These are phyloP conservation scores for Crepidodera aurea DNA, from an alignment of 2,888 invertebrate species.

Conservation along the genomic window DNA sequence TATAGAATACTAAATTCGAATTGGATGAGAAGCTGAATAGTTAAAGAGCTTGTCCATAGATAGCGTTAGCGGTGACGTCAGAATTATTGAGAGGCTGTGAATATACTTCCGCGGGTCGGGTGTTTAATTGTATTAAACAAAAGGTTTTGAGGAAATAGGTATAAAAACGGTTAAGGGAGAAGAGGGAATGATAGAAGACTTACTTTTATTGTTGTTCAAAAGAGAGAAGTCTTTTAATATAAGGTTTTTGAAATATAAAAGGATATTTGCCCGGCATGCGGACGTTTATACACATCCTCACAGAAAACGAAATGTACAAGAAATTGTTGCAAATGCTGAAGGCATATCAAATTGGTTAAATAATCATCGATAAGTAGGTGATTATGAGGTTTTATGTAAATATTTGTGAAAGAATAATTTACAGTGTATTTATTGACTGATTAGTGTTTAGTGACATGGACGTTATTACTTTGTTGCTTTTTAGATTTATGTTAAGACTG, in stretches of 20 bases:
- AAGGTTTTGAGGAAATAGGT: too few species aligned
- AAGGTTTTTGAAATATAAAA: too few species aligned
- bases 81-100: neutral
- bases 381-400: neutral
- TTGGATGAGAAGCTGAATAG: conserved; percentile 9
- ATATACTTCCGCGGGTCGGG: neutral
- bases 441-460: neutral
- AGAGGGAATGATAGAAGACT: too few species aligned
- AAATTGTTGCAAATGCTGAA: neutral
- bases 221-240: too few species aligned
- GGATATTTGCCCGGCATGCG: too few species aligned
- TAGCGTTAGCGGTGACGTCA: conserved; percentile 9
- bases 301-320: too few species aligned
- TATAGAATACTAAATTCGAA: conserved; percentile 27
- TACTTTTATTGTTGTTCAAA: too few species aligned
- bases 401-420: neutral
- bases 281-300: too few species aligned
- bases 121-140: neutral
- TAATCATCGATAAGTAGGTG: neutral
- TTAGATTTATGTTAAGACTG: neutral
- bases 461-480: neutral
- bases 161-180: too few species aligned
- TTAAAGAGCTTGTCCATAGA: conserved; percentile 17
- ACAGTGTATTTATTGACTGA: neutral
- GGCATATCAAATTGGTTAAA: neutral